Evolutionary conservation across 2,888 invertebrate genomes (phyloP).

Genomic region (Agrochola circellaris): DNA sequence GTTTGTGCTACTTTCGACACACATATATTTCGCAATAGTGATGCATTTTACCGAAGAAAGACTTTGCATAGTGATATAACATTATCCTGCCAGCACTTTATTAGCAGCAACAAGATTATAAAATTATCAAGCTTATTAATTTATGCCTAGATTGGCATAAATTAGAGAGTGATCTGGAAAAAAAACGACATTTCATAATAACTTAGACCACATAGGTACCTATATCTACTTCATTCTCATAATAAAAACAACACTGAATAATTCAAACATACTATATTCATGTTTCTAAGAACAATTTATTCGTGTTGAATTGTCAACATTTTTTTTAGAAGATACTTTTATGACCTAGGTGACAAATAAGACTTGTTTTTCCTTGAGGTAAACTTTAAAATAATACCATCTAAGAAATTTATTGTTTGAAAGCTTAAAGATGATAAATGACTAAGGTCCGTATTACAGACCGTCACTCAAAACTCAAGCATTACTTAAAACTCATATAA

Average conservation of each 20-base stretch:
- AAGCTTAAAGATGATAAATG: too few relatives aligned
- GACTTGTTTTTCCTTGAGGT: slow-evolving; percentile 19
- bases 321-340: slow-evolving; percentile 5
- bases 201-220: background rate
- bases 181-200: background rate
- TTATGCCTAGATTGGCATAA: too few relatives aligned
- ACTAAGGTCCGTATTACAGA: too few relatives aligned
- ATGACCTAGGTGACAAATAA: background rate
- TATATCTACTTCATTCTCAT: background rate
- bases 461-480: too few relatives aligned
- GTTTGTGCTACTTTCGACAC: slow-evolving; percentile 75
- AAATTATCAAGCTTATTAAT: too few relatives aligned
- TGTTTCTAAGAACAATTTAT: slow-evolving; percentile 17
- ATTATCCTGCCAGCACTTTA: slow-evolving; percentile 36
- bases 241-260: slow-evolving; percentile 24
- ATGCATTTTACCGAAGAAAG: slow-evolving; percentile 51
- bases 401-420: background rate
- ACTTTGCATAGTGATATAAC: slow-evolving; percentile 68
- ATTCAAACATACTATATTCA: slow-evolving; percentile 27
- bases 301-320: slow-evolving; percentile 3
- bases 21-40: slow-evolving; percentile 70
- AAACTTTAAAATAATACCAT: background rate
- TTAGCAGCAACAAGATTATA: slow-evolving; percentile 28
- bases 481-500: too few relatives aligned
- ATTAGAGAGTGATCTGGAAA: slow-evolving; percentile 13